Evolutionary conservation across 1,140 invertebrate species (phyloP).

Genomic region (Paramacrobiotus metropolitanus): DNA sequence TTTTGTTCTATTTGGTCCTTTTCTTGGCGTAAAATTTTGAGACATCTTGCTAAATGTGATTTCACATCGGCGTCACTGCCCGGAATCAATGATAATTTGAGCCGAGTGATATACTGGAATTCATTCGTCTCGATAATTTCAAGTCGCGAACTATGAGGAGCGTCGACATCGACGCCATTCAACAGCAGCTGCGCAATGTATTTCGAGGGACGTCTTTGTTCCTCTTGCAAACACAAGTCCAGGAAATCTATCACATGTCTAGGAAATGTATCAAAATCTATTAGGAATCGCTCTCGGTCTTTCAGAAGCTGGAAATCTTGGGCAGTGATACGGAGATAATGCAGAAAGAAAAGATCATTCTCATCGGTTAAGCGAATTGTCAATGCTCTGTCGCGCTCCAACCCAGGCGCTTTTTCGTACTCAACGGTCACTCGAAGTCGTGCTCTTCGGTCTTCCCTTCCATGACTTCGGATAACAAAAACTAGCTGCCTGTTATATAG

Average conservation of each 20-base stretch:
- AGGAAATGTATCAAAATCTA: neutral
- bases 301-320: slow-evolving; percentile 1
- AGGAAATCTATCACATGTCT: neutral
- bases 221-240: neutral
- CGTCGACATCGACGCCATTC: neutral
- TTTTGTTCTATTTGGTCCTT: neutral
- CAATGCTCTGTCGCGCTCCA: neutral
- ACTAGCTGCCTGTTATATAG: neutral
- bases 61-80: neutral
- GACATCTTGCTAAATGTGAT: neutral
- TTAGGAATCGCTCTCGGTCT: neutral
- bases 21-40: neutral
- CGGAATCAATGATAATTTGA: neutral
- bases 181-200: neutral
- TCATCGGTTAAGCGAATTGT: neutral
- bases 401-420: neutral
- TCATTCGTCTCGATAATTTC: slow-evolving; percentile 1
- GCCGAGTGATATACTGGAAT: neutral
- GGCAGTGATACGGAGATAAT: neutral
- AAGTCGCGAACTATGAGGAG: too few species aligned
- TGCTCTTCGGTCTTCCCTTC: neutral
- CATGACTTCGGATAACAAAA: neutral
- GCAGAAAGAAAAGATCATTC: neutral
- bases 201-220: neutral
- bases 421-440: neutral